These are phyloP conservation scores for Merops nubicus DNA, from an alignment of 2,113 vertebrate species.

Conservation along the genomic window DNA sequence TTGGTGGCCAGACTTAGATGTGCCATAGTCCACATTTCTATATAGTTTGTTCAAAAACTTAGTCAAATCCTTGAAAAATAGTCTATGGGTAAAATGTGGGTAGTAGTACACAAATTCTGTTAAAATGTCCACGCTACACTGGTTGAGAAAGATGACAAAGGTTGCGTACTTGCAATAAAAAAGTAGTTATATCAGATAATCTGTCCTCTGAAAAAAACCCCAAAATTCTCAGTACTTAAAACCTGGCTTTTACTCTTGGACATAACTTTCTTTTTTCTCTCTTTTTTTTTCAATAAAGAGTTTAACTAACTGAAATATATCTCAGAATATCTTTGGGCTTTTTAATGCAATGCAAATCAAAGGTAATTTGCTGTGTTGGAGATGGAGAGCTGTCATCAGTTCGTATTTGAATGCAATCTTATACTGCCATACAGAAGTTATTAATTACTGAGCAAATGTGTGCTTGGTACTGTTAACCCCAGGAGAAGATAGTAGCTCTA, in stretches of 20 bases:
- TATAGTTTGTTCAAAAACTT: neutral
- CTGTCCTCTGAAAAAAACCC: neutral
- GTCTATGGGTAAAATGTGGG: neutral
- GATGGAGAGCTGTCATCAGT: neutral
- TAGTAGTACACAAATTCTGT: neutral
- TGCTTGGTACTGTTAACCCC: neutral
- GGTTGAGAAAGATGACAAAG: neutral
- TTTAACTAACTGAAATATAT: neutral
- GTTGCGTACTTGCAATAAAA: neutral
- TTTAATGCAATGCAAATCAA: neutral
- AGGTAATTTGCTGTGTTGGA: neutral
- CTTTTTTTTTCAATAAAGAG: neutral
- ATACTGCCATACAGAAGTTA: neutral
- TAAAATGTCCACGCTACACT: neutral
- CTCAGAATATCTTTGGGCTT: accelerated
- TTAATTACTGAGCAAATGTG: neutral
- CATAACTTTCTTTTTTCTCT: neutral
- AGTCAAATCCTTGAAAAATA: neutral
- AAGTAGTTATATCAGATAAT: neutral
- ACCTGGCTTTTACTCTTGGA: neutral
- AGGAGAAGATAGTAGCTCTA: neutral
- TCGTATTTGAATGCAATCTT: neutral
- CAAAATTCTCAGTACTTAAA: neutral
- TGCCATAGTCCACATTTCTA: neutral
- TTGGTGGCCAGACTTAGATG: neutral